These are phyloP conservation scores for Tretioscincus oriximinensis DNA, from an alignment of 2,113 vertebrate genomes.

Conservation along the genomic window DNA sequence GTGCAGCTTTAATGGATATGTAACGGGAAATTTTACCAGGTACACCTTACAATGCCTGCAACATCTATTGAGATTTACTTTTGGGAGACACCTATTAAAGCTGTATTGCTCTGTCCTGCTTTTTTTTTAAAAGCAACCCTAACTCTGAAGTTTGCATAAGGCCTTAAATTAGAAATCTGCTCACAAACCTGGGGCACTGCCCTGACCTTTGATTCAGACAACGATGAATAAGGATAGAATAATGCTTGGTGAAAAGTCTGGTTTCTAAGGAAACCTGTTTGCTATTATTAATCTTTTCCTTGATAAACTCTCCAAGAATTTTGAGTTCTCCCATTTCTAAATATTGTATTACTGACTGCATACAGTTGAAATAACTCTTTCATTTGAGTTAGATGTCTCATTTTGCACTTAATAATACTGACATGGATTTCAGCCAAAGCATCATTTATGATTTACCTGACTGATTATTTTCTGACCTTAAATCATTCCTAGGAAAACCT, in stretches of 20 bases:
- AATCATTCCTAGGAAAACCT: not conserved
- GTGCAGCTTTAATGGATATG: too few relatives aligned
- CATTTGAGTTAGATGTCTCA: not conserved
- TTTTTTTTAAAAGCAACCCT: too few relatives aligned
- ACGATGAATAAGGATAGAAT: not conserved
- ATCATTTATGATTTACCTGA: not conserved
- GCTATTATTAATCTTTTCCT: not conserved
- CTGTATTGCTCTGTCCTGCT: too few relatives aligned
- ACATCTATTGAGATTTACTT: too few relatives aligned
- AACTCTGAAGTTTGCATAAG: not conserved
- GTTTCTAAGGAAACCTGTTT: not conserved
- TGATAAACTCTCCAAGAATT: not conserved
- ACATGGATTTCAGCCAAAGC: not conserved
- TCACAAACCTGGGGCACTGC: too few relatives aligned
- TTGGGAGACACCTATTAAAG: too few relatives aligned
- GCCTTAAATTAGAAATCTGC: too few relatives aligned
- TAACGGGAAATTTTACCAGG: too few relatives aligned
- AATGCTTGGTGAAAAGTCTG: not conserved
- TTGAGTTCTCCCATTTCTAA: not conserved
- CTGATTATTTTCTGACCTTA: not conserved
- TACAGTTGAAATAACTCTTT: not conserved
- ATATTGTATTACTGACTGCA: not conserved
- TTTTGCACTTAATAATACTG: not conserved
- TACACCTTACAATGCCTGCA: too few relatives aligned
- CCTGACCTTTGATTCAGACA: too few relatives aligned